Percentiles rank a stretch among this genome's conserved stretches.
These are phyloP conservation scores for Protobothrops flavoviridis DNA, from an alignment of 2,113 vertebrate species.

Conservation along the genomic window DNA sequence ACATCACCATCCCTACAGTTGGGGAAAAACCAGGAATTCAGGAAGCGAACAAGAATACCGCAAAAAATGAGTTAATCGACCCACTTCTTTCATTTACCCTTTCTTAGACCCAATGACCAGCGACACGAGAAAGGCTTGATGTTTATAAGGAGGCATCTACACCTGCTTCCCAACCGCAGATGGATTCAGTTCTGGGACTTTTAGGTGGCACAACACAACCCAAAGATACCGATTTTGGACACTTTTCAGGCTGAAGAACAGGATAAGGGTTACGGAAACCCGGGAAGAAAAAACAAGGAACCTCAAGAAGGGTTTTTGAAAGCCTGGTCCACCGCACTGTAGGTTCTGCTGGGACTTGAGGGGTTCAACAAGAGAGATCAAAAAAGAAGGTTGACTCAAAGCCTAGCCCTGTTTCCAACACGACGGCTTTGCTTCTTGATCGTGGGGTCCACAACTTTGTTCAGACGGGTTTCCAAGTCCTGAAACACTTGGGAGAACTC, in stretches of 20 bases:
- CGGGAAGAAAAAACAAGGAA: background rate
- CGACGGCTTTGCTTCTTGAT: background rate
- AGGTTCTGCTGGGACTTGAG: background rate
- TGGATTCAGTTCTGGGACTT: background rate
- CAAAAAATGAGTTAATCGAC: background rate
- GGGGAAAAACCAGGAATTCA: background rate
- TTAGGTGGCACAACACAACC: background rate
- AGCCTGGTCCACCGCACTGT: background rate
- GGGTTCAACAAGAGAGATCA: background rate
- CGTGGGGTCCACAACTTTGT: too few relatives aligned
- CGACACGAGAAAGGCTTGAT: too few relatives aligned
- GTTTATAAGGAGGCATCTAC: too few relatives aligned
- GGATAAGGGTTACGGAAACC: background rate
- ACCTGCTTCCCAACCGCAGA: background rate
- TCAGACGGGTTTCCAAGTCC: too few relatives aligned
- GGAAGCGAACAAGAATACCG: background rate
- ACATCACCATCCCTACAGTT: background rate
- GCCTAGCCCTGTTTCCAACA: background rate
- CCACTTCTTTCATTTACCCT: background rate
- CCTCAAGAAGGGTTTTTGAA: background rate
- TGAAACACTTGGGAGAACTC: too few relatives aligned
- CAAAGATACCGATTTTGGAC: too few relatives aligned
- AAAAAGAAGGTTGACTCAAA: background rate
- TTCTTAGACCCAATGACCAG: too few relatives aligned
- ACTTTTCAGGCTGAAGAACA: background rate